Evolutionary conservation across 1,140 invertebrate species (phyloP), one percentile per base, ranked within the genome.

Genomic region (Eumaeus atala): DNA sequence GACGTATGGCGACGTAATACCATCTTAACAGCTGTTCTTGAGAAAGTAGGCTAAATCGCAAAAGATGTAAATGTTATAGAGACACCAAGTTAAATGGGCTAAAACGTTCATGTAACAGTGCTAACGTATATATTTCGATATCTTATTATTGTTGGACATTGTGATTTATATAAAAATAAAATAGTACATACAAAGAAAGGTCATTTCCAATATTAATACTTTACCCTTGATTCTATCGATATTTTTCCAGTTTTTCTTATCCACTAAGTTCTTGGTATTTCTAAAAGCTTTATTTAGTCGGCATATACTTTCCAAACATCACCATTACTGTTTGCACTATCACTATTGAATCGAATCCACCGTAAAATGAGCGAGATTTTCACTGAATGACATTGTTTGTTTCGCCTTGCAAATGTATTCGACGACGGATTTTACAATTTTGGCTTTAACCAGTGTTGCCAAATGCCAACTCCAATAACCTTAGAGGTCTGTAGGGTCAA

Each of bases 21-120:
- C 80, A 84, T 78, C 65, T 66, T 70, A 82, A 81, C 83, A 86
- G 83, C 83, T 86, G 83, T 84, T 82, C 70, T 65, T 57, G 59
- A 66, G 71, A 81, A 84, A 84, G 78, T 82, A 70, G 80, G 73
- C 67, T 72, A 70, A 53, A 56, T 28, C 21, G 21, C 21, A 28
- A 28, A 3, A 28, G 6, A 3, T 61, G 59, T 28, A 65, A 64
- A 59, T 66, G 65, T 52, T 60, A 52, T 54, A 55, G 48, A 61
- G 61, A 64, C 64, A 66, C 57, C 64, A 65, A 59, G 60, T 54
- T 49, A 51, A 4, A 18, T 18, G 4, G 9, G 5, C n/a, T n/a
- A 51, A 50, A 14, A 5, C 9, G 9, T 2, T 28, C 21, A 28
- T 6, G 21, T 28, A 28, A 28, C n/a, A n/a, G n/a, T n/a, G n/a